Evolutionary conservation across 2,888 invertebrate genomes (phyloP).

Genomic region (Cyclophora punctaria): DNA sequence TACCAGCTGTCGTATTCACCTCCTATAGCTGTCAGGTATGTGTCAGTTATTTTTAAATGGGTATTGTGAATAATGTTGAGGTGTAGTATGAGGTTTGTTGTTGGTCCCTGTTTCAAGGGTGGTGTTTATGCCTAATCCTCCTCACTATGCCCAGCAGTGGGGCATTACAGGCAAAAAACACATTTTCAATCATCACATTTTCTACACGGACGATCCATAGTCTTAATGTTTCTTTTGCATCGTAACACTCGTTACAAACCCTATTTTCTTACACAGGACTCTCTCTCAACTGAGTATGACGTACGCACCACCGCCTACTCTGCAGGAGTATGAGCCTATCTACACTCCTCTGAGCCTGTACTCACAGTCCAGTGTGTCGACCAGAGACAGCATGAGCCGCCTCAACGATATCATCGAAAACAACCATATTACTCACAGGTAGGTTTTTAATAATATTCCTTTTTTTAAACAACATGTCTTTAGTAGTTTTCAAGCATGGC

Average conservation of each 20-base stretch:
- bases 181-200: too few relatives aligned
- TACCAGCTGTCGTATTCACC: constrained; percentile 69
- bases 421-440: constrained; percentile 60
- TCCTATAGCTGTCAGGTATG: constrained; percentile 61
- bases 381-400: constrained; percentile 62
- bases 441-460: not conserved
- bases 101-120: too few relatives aligned
- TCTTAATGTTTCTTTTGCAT: too few relatives aligned
- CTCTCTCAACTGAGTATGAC: constrained; percentile 76
- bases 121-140: too few relatives aligned
- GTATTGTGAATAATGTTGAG: too few relatives aligned
- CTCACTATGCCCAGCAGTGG: too few relatives aligned
- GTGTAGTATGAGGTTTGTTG: too few relatives aligned
- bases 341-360: constrained; percentile 65
- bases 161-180: too few relatives aligned
- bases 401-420: constrained; percentile 65
- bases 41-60: not conserved
- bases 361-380: constrained; percentile 65
- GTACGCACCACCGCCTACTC: constrained; percentile 75
- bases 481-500: too few relatives aligned
- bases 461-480: too few relatives aligned
- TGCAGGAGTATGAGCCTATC: constrained; percentile 69
- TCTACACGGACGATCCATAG: too few relatives aligned
- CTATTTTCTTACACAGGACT: constrained; percentile 35
- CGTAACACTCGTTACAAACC: not conserved